Percentiles rank a stretch among this genome's conserved stretches.
phyloP scores from a whole-genome alignment of 92 coral and sea anemone species.

The Phenganax marumi region DNA sequence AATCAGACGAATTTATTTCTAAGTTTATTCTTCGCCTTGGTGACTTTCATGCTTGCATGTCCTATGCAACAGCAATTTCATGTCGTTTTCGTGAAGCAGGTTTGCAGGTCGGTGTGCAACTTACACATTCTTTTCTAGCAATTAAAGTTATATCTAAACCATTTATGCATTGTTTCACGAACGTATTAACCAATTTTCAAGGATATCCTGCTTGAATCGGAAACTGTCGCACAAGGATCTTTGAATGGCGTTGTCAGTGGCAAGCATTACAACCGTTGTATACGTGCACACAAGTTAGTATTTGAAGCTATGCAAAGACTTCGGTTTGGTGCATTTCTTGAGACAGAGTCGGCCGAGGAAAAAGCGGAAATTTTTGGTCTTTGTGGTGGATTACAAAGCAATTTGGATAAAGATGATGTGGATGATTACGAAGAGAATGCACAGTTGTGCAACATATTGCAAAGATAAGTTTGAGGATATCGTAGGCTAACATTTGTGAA shows the following conservation, averaged over 20 bases:
- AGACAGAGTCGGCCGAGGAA: neutral
- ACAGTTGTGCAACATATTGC: neutral
- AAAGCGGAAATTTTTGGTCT: neutral
- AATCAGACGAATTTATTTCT: neutral
- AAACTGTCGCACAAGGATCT: conserved; percentile 23
- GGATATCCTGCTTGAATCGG: conserved; percentile 15
- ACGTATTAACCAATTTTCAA: neutral
- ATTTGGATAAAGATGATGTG: neutral
- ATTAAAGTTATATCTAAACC: neutral
- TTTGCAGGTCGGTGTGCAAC: conserved; percentile 2
- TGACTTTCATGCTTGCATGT: conserved; percentile 17
- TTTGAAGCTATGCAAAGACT: conserved; percentile 23
- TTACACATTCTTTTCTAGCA: neutral
- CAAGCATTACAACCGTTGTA: conserved; percentile 26
- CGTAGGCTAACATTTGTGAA: neutral
- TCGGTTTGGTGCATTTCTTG: conserved; percentile 7
- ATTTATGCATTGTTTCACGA: neutral
- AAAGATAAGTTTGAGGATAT: conserved; percentile 6
- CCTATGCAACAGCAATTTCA: conserved; percentile 21
- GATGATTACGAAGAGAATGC: neutral
- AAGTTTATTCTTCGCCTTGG: conserved; percentile 9
- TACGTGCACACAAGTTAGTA: conserved; percentile 12
- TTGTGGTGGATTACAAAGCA: neutral
- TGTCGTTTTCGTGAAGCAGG: conserved; percentile 28
- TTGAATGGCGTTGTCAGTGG: conserved; percentile 11